These are phyloP conservation scores for Caretta caretta DNA, from an alignment of 2,113 vertebrate genomes.

Conservation along the genomic window DNA sequence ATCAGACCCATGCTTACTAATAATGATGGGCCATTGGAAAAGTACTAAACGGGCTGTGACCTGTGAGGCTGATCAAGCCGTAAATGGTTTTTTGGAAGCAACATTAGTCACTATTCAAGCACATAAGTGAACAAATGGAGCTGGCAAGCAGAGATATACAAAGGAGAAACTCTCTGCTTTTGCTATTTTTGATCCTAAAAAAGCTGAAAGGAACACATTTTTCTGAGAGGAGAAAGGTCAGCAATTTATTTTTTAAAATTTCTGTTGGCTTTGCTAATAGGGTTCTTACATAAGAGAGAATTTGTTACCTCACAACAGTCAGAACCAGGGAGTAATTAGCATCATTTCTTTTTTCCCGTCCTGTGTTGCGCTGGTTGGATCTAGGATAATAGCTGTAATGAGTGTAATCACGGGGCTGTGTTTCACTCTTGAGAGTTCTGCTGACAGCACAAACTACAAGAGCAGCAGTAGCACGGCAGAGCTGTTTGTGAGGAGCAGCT, in stretches of 20 bases:
- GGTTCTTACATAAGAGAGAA: not conserved
- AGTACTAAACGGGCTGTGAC: not conserved
- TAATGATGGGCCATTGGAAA: not conserved
- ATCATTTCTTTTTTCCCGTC: not conserved
- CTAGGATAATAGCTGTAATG: slow-evolving; percentile 39
- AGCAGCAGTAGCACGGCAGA: not conserved
- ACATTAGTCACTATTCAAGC: not conserved
- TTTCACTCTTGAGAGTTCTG: slow-evolving; percentile 16
- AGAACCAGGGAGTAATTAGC: not conserved
- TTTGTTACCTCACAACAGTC: slow-evolving; percentile 8
- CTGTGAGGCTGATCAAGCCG: not conserved
- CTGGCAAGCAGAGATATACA: not conserved
- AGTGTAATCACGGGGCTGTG: slow-evolving; percentile 9
- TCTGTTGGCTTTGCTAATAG: not conserved
- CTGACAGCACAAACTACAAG: slow-evolving; percentile 18
- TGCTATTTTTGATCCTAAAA: slow-evolving; percentile 28
- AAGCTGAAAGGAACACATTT: not conserved
- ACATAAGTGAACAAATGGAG: not conserved
- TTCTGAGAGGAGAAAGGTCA: not conserved
- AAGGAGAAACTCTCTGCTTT: not conserved
- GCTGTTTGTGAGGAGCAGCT: not conserved
- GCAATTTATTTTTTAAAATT: not conserved
- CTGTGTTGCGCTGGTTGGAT: not conserved
- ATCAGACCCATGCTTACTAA: rapidly evolving
- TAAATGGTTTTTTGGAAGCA: not conserved